Evolutionary conservation across 2,888 invertebrate species (phyloP), one percentile per base, ranked within the genome.

Genomic region (Platerodrilus igneus): DNA sequence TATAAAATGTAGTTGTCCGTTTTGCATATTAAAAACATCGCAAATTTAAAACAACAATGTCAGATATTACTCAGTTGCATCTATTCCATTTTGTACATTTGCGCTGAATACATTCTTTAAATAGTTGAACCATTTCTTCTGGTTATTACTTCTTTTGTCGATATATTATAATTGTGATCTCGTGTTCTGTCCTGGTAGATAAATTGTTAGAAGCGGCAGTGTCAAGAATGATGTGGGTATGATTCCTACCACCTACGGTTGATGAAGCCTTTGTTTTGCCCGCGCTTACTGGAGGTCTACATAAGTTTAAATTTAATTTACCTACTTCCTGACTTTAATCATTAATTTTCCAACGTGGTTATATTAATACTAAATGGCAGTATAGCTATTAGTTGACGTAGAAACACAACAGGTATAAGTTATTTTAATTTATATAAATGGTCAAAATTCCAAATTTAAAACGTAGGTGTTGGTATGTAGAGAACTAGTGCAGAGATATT

Each of bases 191-290:
- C 55, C 53, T 49, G 47, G 53, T 51, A 58, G 58, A 62, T 60
- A 61, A 60, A 62, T 62, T 55, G 58, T 57, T 55, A 43, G 45
- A 48, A 53, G 49, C 50, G 41, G 45, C 48, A 47, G 55, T 55
- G 60, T 60, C 60, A 60, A 52, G 56, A 55, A 56, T 62, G 60
- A 62, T 53, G 60, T 60, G 60, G 60, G 59, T 59, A 57, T 56
- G 56, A 59, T 58, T 57, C 51, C 43, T 56, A 60, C 59, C 59
- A 62, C 62, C 60, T 57, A 56, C 57, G 57, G 60, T 44, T 45
- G 40, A 35, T 34, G 30, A 38, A 41, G 50, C 30, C 57, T 60
- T 62, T 60, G 60, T 62, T 58, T 60, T 53, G 56, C 57, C 59
- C 61, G 60, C 57, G 46, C 55, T 55, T 55, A 57, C 54, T 53